Evolutionary conservation across 2,797 vertebrate species (phyloP).

Genomic region (Mus caroli): DNA sequence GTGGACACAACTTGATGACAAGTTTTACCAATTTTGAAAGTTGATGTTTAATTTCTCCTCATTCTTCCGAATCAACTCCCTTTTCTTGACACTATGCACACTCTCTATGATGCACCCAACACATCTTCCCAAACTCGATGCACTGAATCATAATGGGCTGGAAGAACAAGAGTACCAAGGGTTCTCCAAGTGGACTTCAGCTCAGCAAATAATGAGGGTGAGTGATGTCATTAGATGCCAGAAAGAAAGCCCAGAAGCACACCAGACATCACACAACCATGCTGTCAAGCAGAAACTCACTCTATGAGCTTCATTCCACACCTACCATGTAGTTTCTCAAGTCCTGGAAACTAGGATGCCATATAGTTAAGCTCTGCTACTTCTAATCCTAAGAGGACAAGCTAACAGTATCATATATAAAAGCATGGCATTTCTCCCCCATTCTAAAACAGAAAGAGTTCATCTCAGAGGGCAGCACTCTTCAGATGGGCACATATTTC

Average conservation of each 20-base stretch:
- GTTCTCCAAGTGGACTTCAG: not conserved
- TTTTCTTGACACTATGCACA: not conserved
- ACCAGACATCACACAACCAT: not conserved
- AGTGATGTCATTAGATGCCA: constrained; percentile 8
- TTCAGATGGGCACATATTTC: not conserved
- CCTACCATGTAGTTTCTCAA: not conserved
- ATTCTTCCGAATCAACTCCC: not conserved
- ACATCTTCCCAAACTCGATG: not conserved
- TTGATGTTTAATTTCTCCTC: constrained; percentile 16
- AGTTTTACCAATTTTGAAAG: constrained; percentile 10
- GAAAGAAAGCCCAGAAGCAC: not conserved
- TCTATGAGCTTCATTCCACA: not conserved
- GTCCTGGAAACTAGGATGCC: not conserved
- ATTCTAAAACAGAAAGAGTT: not conserved
- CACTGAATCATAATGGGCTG: not conserved
- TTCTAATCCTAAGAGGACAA: not conserved
- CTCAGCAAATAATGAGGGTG: constrained; percentile 59
- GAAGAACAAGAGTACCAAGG: not conserved
- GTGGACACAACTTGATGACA: not conserved
- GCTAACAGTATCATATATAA: constrained; percentile 1
- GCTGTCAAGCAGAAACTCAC: not conserved
- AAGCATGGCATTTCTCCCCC: not conserved
- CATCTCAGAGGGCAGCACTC: not conserved
- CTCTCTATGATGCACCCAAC: not conserved
- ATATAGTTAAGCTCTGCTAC: constrained; percentile 20